Evolutionary conservation across 2,113 vertebrate species (phyloP), one percentile per base, ranked within the genome.

Genomic region (Mola mola): DNA sequence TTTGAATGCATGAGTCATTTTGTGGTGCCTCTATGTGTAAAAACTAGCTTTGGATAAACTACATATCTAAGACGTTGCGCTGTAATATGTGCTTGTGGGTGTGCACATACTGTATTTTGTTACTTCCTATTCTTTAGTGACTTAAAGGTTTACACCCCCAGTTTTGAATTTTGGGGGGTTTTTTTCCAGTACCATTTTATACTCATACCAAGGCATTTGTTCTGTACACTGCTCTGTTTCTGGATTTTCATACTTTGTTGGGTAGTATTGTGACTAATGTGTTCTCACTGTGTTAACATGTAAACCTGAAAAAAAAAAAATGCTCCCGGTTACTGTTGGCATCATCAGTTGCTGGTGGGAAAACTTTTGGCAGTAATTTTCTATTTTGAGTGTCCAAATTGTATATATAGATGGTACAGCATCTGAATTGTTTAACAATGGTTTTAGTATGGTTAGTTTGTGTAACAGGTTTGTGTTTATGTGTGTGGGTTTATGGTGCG

Each of bases 401-500:
- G 59, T 34, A 53, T 75, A 51, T 74, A 67, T 66, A 52, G 17
- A 80, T 63, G 69, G 53, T 55, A 46, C 33, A 76, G 46, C 28
- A 56, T 25, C 55, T 24, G 53, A 76, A 68, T 48, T 50, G 64
- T 81, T 78, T 29, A 62, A 60, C 66, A 63, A 34, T 59, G 65
- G 60, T 62, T 79, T 75, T 51, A 59, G 49, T 19, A 28, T 68
- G 63, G 47, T 49, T 63, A 59, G 66, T 75, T 71, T 43, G 49
- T 66, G 65, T 61, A 53, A 36, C 49, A 79, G 44, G 7, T 66
- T 56, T 63, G 78, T 81, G 64, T 65, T 31, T 68, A 40, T 66
- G 68, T 1, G 6, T 34, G 61, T 78, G 82, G 81, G 79, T 88
- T 83, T 84, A 81, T 83, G 81, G 74, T 62, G 68, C 66, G 71